phyloP scores from a whole-genome alignment of 2,888 invertebrate species.

The Zaprionus bogoriensis region DNA sequence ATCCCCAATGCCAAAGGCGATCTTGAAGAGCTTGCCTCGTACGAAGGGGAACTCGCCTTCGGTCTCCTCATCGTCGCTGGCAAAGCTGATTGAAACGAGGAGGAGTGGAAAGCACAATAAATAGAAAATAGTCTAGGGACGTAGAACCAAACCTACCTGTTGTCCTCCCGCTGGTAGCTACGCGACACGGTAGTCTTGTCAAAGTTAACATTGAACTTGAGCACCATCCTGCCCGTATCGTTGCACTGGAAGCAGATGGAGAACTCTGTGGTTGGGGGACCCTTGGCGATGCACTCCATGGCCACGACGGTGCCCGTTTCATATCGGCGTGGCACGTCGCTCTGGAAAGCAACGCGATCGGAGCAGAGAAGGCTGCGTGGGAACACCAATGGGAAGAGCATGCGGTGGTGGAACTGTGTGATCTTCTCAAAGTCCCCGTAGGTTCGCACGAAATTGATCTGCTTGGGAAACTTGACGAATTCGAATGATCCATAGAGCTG shows the following conservation, averaged over 20 bases:
- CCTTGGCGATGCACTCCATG: conserved; percentile 82
- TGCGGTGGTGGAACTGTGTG: conserved; percentile 82
- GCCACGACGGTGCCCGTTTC: conserved; percentile 82
- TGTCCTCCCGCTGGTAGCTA: conserved; percentile 79
- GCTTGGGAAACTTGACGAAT: conserved; percentile 80
- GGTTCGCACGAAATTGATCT: conserved; percentile 79
- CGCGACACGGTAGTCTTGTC: conserved; percentile 79
- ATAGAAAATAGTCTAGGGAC: not conserved
- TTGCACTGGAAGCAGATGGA: conserved; percentile 82
- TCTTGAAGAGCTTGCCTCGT: conserved; percentile 81
- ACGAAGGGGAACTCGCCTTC: conserved; percentile 82
- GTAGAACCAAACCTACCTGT: conserved; percentile 60
- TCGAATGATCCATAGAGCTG: conserved; percentile 82
- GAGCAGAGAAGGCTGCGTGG: conserved; percentile 76
- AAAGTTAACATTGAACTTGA: conserved; percentile 81
- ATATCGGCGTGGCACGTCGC: conserved; percentile 81
- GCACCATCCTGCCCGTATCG: conserved; percentile 79
- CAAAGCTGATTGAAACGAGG: too few species aligned
- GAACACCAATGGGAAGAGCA: conserved; percentile 81
- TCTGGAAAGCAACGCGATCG: conserved; percentile 81
- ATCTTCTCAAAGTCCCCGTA: conserved; percentile 82
- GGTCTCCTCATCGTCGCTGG: conserved; percentile 80
- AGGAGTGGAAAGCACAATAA: not conserved
- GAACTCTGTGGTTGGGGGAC: conserved; percentile 80
- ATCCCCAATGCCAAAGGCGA: conserved; percentile 82